These are phyloP conservation scores for Tragelaphus scriptus DNA, from an alignment of 2,113 vertebrate species.

Conservation along the genomic window DNA sequence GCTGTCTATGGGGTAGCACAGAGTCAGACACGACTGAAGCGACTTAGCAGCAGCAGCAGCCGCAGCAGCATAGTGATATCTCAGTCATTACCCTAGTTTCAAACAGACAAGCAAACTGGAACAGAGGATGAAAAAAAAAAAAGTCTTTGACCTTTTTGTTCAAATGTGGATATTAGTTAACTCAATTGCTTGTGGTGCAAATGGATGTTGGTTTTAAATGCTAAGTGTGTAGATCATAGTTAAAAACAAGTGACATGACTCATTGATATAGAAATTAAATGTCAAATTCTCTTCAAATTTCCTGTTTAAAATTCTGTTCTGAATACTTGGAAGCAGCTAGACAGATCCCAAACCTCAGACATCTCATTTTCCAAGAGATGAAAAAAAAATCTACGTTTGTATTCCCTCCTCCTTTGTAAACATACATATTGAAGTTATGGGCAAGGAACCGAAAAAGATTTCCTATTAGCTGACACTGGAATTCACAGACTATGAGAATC, in stretches of 20 bases:
- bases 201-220: conserved; percentile 24
- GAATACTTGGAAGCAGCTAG: neutral
- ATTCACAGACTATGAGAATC: neutral
- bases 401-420: neutral
- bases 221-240: neutral
- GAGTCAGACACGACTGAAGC: no score
- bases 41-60: no score
- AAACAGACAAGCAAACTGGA: neutral
- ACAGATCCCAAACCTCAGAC: conserved; percentile 15
- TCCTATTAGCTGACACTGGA: conserved; percentile 15
- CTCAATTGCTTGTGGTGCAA: neutral
- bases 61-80: no score
- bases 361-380: conserved; percentile 9
- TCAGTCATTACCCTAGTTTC: conserved; percentile 8
- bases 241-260: neutral
- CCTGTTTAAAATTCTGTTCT: conserved; percentile 46
- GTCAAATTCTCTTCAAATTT: conserved; percentile 2
- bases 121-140: neutral
- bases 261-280: conserved; percentile 47
- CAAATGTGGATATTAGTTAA: neutral
- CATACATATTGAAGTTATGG: neutral
- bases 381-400: neutral
- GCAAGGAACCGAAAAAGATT: neutral
- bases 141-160: neutral
- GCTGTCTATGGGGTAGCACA: no score